Base-by-base conservation (phyloP, 2,113 vertebrate genomes). In the Burhinus oedicnemus region DNA sequence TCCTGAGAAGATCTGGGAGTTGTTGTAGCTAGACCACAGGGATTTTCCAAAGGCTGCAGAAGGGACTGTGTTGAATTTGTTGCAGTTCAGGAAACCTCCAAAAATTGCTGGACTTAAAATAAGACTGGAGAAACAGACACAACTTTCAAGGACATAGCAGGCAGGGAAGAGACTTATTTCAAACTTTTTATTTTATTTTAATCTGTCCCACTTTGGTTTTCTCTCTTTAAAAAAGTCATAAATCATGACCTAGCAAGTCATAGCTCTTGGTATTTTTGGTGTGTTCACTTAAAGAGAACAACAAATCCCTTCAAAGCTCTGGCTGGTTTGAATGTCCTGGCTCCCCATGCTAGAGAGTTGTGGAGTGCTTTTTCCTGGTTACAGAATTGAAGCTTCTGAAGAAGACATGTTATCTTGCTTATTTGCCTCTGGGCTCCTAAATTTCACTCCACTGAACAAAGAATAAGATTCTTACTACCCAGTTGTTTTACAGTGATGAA, bases 391-490 rank as follows among this genome's bases (percentile, higher is more conserved):
- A 86, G 26, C 17, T 75, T 81, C 52, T 75, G 52, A 90, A 95
- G 36, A 80, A 78, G 51, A 66, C 47, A 87, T 90, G 51, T 45
- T 89, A 23, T 51, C 69, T 68, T 92, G 69, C 47, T 64, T 12
- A 47, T 94, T 94, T 93, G 88, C 72, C 83, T 88, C 55, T 77
- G 54, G 68, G 45, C n/a, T 90, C 15, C 72, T 68, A 68, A 68
- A 94, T 95, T 96, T 90, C 69, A 68, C 76, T 86, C 2, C 5
- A 86, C 45, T 93, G 51, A 92, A n/a, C 79, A 89, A 94, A 83
- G 36, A 95, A 26, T 51, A 96, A 93, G 47, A 65, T 79, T 89
- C 32, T 89, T 55, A 7, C 74, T 92, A 75, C 57, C 16, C 27
- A 52, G 18, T 55, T 85, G 19, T 51, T 83, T 55, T 64, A 44